Base-by-base conservation (phyloP, 1,140 invertebrate species). In the Cardiocondyla obscurior region DNA sequence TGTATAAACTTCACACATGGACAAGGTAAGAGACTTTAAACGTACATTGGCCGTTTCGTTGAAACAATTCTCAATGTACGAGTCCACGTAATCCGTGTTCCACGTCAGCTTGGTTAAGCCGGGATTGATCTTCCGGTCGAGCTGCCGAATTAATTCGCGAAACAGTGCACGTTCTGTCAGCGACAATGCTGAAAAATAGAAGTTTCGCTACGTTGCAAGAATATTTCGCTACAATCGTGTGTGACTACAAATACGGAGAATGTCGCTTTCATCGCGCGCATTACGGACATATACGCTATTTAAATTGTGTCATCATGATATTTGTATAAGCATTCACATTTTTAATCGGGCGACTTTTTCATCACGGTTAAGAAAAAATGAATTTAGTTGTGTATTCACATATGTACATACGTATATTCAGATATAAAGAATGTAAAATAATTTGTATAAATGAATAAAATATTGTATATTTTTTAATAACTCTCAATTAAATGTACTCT, bases 91-190 rank as follows among this genome's bases (percentile, higher is more conserved):
- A 76, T 96, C 95, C 16, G 96, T 95, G 22, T 95, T 96, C 97
- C 97, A 98, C 0, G 96, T 97, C 1, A 98, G 93, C 92, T 96
- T 96, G 28, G 94, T 95, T 19, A 98, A 94, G n/a, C 97, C 97
- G 2, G 97, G 97, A 77, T 96, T 95, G 70, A 98, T 96, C 93
- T 97, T 97, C 88, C 96, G 96, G 90, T 98, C 97, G 67, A 96
- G 90, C 72, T 93, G 90, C 73, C 90, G 92, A 51, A 96, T 95
- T 83, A 95, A 91, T 85, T 95, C 94, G 77, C 92, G 92, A 88
- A 96, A 96, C 19, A 96, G 89, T 42, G 93, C 89, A 77, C 94
- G 88, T 82, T 96, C 95, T 84, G 95, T 94, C 42, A 88, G 70
- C n/a, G 95, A 95, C 53, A 96, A 88, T 3, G 94, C 94, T 89